Conservation (phyloP, 2,113 vertebrate species). For the Hystrix brachyura region DNA sequence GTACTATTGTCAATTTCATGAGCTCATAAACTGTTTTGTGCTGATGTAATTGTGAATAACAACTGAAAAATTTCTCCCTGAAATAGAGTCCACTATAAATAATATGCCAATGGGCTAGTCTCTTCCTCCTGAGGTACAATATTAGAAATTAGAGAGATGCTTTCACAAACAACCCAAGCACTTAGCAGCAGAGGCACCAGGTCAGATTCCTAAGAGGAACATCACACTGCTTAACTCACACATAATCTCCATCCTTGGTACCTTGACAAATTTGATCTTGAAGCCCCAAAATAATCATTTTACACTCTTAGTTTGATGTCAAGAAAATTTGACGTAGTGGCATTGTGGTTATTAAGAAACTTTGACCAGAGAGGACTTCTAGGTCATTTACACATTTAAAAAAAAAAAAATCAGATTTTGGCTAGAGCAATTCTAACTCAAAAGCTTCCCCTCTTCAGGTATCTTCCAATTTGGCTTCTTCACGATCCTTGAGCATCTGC, state of each 20-base stretch:
- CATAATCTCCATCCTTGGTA: neutral
- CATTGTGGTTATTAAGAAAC: neutral
- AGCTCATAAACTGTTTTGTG: neutral
- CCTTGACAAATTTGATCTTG: neutral
- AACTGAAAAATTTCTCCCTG: neutral
- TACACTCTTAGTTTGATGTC: neutral
- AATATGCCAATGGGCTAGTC: neutral
- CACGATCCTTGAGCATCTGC: neutral
- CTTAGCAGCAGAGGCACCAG: fast-evolving
- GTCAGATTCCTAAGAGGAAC: neutral
- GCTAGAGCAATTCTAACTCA: neutral
- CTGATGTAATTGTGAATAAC: neutral
- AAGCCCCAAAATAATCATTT: neutral
- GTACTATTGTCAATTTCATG: neutral
- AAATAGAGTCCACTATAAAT: neutral
- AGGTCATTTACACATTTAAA: neutral
- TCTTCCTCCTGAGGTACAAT: neutral
- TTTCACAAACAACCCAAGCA: neutral
- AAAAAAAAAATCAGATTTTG: neutral
- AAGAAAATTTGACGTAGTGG: neutral
- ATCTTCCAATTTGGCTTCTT: neutral
- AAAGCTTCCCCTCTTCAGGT: neutral
- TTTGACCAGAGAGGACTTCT: neutral
- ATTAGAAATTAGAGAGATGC: neutral
- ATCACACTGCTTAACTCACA: neutral